These are phyloP conservation scores for Hyalella azteca DNA, from an alignment of 2,888 invertebrate species.

Conservation along the genomic window DNA sequence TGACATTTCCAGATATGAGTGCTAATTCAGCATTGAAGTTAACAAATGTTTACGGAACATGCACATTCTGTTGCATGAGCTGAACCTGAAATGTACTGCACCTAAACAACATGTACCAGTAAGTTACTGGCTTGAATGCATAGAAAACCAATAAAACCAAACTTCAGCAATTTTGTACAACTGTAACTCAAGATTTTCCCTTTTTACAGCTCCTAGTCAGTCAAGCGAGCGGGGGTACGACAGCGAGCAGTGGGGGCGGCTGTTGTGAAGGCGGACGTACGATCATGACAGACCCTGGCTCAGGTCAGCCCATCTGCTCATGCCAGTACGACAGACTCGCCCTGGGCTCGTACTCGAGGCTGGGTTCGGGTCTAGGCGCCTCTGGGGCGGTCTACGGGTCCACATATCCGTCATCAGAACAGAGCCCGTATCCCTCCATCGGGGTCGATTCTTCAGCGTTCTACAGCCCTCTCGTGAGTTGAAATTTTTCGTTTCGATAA, in stretches of 20 bases:
- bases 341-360: conserved; percentile 79
- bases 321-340: conserved; percentile 88
- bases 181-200: too few species aligned
- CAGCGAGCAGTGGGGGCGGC: conserved; percentile 60
- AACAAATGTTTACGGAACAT: too few species aligned
- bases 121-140: too few species aligned
- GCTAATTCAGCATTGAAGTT: too few species aligned
- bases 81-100: too few species aligned
- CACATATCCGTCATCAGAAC: conserved; percentile 83
- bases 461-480: conserved; percentile 60
- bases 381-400: conserved; percentile 73
- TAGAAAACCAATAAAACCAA: too few species aligned
- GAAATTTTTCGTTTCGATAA: too few species aligned
- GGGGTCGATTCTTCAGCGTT: conserved; percentile 93
- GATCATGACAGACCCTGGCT: conserved; percentile 89
- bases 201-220: conserved; percentile 52
- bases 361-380: conserved; percentile 61
- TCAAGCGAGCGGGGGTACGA: conserved; percentile 47
- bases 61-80: too few species aligned
- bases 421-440: conserved; percentile 91
- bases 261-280: conserved; percentile 92
- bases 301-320: conserved; percentile 91
- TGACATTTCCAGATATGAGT: too few species aligned
- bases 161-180: too few species aligned
- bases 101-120: too few species aligned